phyloP scores from a whole-genome alignment of 2,888 invertebrate genomes.

The Drosophila gaucha region DNA sequence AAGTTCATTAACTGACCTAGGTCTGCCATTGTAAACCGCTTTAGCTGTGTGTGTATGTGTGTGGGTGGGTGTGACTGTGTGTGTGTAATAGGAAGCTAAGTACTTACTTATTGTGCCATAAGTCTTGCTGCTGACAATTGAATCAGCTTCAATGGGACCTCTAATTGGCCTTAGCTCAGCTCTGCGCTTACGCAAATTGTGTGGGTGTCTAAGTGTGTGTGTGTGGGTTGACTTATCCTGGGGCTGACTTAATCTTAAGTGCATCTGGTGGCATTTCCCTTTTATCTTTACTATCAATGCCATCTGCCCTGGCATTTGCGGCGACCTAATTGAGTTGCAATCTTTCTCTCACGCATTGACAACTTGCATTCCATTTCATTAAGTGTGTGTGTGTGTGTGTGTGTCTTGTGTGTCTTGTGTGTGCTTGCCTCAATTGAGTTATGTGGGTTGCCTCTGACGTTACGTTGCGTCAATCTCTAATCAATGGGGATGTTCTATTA shows the following conservation, averaged over 20 bases:
- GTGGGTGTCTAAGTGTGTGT: conserved; percentile 9
- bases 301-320: conserved; percentile 57
- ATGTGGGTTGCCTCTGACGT: conserved; percentile 20
- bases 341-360: conserved; percentile 23
- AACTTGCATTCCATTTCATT: conserved; percentile 24
- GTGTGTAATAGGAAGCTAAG: conserved; percentile 45
- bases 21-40: conserved; percentile 46
- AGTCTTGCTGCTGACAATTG: conserved; percentile 34
- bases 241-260: conserved; percentile 5
- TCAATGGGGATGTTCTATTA: conserved; percentile 4
- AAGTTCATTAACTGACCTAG: conserved; percentile 75
- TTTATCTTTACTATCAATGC: conserved; percentile 44
- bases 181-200: conserved; percentile 58
- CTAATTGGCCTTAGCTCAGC: conserved; percentile 62
- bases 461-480: conserved; percentile 4
- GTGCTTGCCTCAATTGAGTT: conserved; percentile 42
- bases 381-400: conserved; percentile 7
- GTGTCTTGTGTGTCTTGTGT: background rate
- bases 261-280: conserved; percentile 41
- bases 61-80: conserved; percentile 23
- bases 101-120: conserved; percentile 29
- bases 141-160: conserved; percentile 47
- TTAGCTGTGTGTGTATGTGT: background rate
- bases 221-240: conserved; percentile 7
- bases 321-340: conserved; percentile 60